These are phyloP conservation scores for Melanerpes aurifrons DNA, from an alignment of 2,113 vertebrate genomes.

Conservation along the genomic window DNA sequence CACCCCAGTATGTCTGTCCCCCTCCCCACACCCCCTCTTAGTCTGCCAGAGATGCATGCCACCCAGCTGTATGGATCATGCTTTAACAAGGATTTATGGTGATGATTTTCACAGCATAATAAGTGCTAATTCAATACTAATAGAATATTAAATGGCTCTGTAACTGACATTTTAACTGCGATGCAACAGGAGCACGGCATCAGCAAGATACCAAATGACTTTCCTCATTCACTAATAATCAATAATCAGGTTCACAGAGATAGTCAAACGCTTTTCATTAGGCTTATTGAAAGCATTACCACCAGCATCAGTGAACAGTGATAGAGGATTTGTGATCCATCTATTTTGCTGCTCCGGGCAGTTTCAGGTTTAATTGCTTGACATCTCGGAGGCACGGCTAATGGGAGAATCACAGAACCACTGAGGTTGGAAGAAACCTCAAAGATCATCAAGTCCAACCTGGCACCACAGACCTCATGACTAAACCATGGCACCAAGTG, in stretches of 20 bases:
- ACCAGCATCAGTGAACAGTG: not conserved
- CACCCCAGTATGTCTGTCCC: not conserved
- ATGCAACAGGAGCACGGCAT: slow-evolving; percentile 39
- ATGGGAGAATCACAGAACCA: not conserved
- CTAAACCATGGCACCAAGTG: no score
- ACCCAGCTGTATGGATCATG: slow-evolving; percentile 46
- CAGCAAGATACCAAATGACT: slow-evolving; percentile 37
- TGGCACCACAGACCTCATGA: no score
- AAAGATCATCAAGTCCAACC: no score
- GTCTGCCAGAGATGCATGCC: slow-evolving; percentile 30
- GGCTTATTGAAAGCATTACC: slow-evolving; percentile 38
- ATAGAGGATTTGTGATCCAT: not conserved
- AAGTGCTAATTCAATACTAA: slow-evolving; percentile 66
- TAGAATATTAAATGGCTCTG: slow-evolving; percentile 63
- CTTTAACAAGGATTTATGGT: slow-evolving; percentile 66
- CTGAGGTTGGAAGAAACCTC: no score
- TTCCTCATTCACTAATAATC: slow-evolving; percentile 62
- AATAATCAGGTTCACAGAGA: slow-evolving; percentile 56
- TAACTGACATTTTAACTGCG: slow-evolving; percentile 56
- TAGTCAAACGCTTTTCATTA: slow-evolving; percentile 39
- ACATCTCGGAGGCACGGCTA: not conserved
- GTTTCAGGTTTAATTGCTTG: slow-evolving; percentile 19
- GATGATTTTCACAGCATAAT: slow-evolving; percentile 67
- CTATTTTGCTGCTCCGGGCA: not conserved
- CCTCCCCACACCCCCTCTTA: not conserved